Conservation (phyloP, 1,140 invertebrate species). For the Drosophila pectinifera region DNA sequence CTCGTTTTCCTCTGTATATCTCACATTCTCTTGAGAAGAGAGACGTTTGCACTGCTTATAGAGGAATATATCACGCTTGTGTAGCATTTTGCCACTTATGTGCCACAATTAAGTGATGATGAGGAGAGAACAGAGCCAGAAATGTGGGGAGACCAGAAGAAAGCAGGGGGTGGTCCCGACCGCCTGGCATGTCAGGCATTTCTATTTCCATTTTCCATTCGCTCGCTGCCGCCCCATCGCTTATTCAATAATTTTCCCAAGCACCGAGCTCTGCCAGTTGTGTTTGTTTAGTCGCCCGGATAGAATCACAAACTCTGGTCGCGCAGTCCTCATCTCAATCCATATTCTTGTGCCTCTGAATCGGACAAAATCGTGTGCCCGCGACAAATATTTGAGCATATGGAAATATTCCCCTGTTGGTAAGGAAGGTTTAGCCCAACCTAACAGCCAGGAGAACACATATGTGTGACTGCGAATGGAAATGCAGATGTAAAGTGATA, state of each 20-base stretch:
- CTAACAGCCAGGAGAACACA: slow-evolving; percentile 1
- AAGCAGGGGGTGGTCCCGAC: not conserved
- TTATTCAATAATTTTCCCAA: slow-evolving; percentile 69
- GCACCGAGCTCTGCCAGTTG: slow-evolving; percentile 58
- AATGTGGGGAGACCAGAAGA: slow-evolving; percentile 11
- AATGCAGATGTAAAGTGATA: slow-evolving; percentile 37
- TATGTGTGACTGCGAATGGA: slow-evolving; percentile 16
- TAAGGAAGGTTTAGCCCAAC: slow-evolving; percentile 11
- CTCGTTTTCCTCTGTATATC: slow-evolving; percentile 9
- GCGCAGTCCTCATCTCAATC: slow-evolving; percentile 20
- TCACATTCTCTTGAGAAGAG: slow-evolving; percentile 16
- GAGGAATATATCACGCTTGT: slow-evolving; percentile 40
- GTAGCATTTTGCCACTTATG: slow-evolving; percentile 47
- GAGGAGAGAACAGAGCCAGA: slow-evolving; percentile 21
- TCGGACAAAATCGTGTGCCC: slow-evolving; percentile 37
- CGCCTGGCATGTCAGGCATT: slow-evolving; percentile 55
- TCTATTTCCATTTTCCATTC: slow-evolving; percentile 75
- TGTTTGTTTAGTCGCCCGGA: slow-evolving; percentile 74
- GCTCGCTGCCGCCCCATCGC: slow-evolving; percentile 40
- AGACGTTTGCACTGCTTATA: slow-evolving; percentile 29
- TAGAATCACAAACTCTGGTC: slow-evolving; percentile 58
- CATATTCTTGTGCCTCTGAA: slow-evolving; percentile 12
- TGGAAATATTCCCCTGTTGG: slow-evolving; percentile 43
- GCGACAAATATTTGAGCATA: slow-evolving; percentile 51
- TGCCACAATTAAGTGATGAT: slow-evolving; percentile 54